Evolutionary conservation across 2,888 invertebrate species (phyloP).

Genomic region (Stomorhina lunata): DNA sequence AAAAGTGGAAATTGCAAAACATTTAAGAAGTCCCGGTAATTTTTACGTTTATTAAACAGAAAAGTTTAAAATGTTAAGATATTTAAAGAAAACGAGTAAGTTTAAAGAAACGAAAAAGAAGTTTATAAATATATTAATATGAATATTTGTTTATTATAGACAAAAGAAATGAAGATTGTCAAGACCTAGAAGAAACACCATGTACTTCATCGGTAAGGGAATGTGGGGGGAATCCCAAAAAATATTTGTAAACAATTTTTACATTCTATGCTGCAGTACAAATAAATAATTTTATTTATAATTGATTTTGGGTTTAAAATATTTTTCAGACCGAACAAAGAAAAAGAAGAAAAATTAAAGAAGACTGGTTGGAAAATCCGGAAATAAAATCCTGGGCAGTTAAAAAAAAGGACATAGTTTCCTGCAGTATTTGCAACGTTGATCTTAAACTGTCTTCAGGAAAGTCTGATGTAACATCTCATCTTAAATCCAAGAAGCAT

Average conservation of each 20-base stretch:
- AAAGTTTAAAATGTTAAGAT: not conserved
- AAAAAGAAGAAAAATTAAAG: conserved; percentile 21
- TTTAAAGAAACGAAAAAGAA: no score
- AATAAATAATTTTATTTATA: not conserved
- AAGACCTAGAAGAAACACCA: no score
- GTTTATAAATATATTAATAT: not conserved
- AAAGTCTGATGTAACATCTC: conserved; percentile 1
- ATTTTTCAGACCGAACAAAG: not conserved
- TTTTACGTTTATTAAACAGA: not conserved
- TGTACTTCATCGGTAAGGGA: no score
- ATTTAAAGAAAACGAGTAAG: not conserved
- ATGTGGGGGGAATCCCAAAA: not conserved
- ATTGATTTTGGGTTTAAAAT: not conserved
- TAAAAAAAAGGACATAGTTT: not conserved
- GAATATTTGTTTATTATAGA: not conserved
- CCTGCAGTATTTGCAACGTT: not conserved
- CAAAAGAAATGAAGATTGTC: not conserved
- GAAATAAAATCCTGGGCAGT: conserved; percentile 1
- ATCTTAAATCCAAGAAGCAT: conserved; percentile 2
- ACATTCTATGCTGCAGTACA: not conserved
- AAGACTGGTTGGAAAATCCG: not conserved
- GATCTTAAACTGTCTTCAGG: not conserved
- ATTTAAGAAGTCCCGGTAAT: not conserved
- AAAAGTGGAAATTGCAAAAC: not conserved
- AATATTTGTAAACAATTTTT: not conserved